These are phyloP conservation scores for Cephus spinipes DNA, from an alignment of 2,888 invertebrate genomes.

Conservation along the genomic window DNA sequence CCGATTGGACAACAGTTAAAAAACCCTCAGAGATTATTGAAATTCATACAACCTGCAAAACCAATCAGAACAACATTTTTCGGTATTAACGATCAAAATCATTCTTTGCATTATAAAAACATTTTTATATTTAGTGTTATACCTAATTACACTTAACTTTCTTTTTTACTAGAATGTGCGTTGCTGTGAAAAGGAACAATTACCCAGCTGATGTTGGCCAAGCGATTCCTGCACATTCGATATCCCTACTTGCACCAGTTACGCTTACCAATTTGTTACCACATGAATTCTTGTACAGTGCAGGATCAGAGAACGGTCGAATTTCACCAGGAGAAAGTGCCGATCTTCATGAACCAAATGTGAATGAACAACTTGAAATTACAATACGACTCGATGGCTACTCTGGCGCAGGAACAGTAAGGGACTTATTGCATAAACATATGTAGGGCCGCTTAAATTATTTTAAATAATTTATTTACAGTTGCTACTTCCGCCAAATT, in stretches of 20 bases:
- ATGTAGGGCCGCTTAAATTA: neutral
- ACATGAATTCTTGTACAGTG: conserved; percentile 78
- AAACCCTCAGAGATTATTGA: conserved; percentile 63
- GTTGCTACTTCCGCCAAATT: conserved; percentile 56
- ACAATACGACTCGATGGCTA: conserved; percentile 88
- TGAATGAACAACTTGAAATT: conserved; percentile 80
- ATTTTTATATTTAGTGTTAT: conserved; percentile 44
- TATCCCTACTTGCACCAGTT: conserved; percentile 87
- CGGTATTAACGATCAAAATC: conserved; percentile 58
- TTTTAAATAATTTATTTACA: conserved; percentile 25
- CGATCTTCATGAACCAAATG: conserved; percentile 67
- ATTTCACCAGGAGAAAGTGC: conserved; percentile 67
- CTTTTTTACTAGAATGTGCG: conserved; percentile 75
- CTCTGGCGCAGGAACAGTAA: conserved; percentile 76
- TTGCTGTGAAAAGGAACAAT: conserved; percentile 82
- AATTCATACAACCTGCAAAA: conserved; percentile 55
- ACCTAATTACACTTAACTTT: neutral
- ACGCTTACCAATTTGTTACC: conserved; percentile 90
- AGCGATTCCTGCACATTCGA: conserved; percentile 86
- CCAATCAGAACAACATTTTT: conserved; percentile 63
- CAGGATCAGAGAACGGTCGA: conserved; percentile 67
- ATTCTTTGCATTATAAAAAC: conserved; percentile 34
- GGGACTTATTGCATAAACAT: conserved; percentile 24
- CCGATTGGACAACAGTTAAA: conserved; percentile 74
- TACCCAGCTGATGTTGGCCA: conserved; percentile 78